These are phyloP conservation scores for Andricus grossulariae DNA, from an alignment of 1,140 invertebrate species.

Conservation along the genomic window DNA sequence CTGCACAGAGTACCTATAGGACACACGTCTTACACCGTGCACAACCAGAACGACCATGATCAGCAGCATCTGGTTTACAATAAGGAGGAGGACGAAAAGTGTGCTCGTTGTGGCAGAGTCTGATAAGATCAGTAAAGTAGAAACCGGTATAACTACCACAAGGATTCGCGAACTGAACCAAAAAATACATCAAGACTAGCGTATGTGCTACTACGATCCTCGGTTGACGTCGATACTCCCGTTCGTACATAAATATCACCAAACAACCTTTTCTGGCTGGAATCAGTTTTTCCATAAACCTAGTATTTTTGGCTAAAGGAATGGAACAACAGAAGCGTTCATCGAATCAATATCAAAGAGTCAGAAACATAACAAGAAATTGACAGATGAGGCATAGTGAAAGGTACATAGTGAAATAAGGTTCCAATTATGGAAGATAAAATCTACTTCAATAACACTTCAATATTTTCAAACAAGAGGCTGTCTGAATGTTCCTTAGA, in stretches of 20 bases:
- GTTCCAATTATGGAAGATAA: too few species aligned
- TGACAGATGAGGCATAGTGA: too few species aligned
- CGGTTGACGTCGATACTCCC: conserved; percentile 37
- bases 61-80: conserved; percentile 55
- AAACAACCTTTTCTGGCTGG: too few species aligned
- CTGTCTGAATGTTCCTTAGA: too few species aligned
- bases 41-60: conserved; percentile 38
- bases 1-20: too few species aligned
- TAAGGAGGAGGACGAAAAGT: conserved; percentile 41
- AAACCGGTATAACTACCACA: conserved; percentile 55
- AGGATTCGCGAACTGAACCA: conserved; percentile 45
- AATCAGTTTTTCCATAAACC: background rate
- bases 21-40: background rate
- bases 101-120: conserved; percentile 35
- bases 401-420: too few species aligned
- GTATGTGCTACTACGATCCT: conserved; percentile 49
- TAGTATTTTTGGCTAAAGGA: background rate
- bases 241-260: background rate
- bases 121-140: conserved; percentile 61
- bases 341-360: too few species aligned
- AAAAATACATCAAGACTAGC: background rate
- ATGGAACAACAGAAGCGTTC: too few species aligned
- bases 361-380: background rate
- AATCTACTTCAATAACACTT: too few species aligned
- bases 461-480: too few species aligned